Evolutionary conservation across 2,888 invertebrate genomes (phyloP), one percentile per base, ranked within the genome.

Genomic region (Trissonchulus latispiculum): DNA sequence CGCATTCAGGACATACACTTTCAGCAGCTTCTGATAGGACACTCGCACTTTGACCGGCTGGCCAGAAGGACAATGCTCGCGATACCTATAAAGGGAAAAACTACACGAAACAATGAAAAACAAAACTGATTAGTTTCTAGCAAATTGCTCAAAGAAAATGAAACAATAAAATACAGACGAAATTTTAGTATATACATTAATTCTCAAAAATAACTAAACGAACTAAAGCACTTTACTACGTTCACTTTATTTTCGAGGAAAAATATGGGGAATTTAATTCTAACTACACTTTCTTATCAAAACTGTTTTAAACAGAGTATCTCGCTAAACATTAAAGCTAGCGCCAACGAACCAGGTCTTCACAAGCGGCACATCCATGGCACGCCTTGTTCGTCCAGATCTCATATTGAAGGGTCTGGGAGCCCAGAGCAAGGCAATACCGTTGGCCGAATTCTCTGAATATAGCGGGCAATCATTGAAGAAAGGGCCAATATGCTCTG

Each of bases 381-480:
- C 96, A 77, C 99, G 88, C 68, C 99, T 87, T 67, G 90, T 91
- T 72, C 95, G 90, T 61, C 95, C 95, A 75, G 97, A 97, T 81
- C 99, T 89, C 85, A 95, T 89, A 83, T 95, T 95, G 83, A 96
- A 99, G 3, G 99, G 99, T 75, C 99, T 88, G 0, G 99, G 97
- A 0, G 99, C 96, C 97, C 96, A 97, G 72, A 97, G 84, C 73
- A 97, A 85, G 0, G 96, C 91, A 80, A 97, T 96, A 1, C 97
- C 99, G 86, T 99, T 97, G 0, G 99, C 97, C 0, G 99, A 99
- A 83, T 99, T 95, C 83, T 99, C 97, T 0, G 96, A 93, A 83
- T 99, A 99, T 71, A 99, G 86, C 0, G 97, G 95, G 18, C 92
- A 81, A 37, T 85, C 85, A 70, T 81, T 78, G 75, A 99, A 85